A percentile compares a stretch with the other conserved stretches of the same genome.
Conservation (phyloP, 2,113 vertebrate species). For the Cyanocitta stelleri region DNA sequence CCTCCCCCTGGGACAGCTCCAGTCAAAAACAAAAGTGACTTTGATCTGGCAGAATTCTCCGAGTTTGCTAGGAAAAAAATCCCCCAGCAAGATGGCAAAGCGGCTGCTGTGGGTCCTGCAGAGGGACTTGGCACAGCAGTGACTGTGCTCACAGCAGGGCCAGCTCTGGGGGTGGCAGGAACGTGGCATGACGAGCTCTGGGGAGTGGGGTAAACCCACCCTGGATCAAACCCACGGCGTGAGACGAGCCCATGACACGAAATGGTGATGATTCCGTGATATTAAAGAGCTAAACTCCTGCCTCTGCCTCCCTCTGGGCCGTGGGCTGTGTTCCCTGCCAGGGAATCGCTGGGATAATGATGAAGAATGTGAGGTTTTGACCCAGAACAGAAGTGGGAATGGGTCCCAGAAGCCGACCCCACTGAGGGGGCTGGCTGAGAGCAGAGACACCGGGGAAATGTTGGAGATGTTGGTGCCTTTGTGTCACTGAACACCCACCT, state of each 20-base stretch:
- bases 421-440: not conserved
- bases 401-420: not conserved
- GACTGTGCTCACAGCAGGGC: not conserved
- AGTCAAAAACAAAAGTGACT: not conserved
- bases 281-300: not conserved
- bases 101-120: not conserved
- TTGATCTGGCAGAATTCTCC: not conserved
- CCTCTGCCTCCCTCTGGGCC: not conserved
- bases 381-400: not conserved
- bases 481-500: not conserved
- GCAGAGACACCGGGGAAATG: not conserved
- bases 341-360: not conserved
- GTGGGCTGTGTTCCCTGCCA: not conserved
- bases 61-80: not conserved
- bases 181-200: fast-evolving
- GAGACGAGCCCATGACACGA: fast-evolving
- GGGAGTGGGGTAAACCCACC: not conserved
- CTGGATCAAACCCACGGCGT: not conserved
- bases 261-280: fast-evolving
- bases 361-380: not conserved
- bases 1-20: not conserved
- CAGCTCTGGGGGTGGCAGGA: not conserved
- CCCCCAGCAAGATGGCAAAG: not conserved
- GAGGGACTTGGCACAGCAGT: not conserved
- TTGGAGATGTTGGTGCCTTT: not conserved